Conservation (phyloP, 2,888 invertebrate genomes). For the Auanema freiburgensis region DNA sequence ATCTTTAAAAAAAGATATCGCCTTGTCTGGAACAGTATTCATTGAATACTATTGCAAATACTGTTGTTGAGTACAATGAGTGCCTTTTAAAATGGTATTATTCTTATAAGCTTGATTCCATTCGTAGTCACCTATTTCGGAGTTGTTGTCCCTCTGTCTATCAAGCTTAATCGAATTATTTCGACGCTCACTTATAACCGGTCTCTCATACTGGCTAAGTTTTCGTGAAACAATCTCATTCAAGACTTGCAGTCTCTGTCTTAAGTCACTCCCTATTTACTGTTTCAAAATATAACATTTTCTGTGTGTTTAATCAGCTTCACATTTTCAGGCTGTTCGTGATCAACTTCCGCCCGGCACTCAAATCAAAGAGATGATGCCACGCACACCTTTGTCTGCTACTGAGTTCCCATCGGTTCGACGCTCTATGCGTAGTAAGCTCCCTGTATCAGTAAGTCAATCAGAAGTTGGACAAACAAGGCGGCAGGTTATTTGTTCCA, state of each 20-base stretch:
- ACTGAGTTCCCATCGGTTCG: conserved; percentile 21
- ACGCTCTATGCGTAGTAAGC: conserved; percentile 19
- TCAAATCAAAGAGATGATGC: conserved; percentile 16
- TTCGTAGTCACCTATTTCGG: too few species aligned
- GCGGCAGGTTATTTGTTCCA: too few species aligned
- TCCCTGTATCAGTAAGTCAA: conserved; percentile 36
- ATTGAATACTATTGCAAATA: too few species aligned
- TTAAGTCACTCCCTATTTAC: background rate
- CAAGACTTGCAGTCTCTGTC: background rate
- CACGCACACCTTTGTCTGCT: conserved; percentile 12
- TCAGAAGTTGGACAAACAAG: conserved; percentile 22
- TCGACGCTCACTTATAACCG: too few species aligned
- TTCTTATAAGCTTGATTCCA: too few species aligned
- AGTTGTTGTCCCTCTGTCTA: too few species aligned
- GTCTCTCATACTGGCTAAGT: too few species aligned
- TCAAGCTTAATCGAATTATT: too few species aligned
- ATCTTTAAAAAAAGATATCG: background rate
- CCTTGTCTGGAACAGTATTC: background rate
- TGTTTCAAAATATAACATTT: background rate
- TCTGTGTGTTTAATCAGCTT: background rate
- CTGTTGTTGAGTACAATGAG: too few species aligned
- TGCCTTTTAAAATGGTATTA: too few species aligned
- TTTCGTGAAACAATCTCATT: too few species aligned
- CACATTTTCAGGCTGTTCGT: conserved; percentile 14
- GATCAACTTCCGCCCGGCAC: conserved; percentile 21